These are phyloP conservation scores for Drosophila leonis DNA, from an alignment of 2,888 invertebrate species.

Conservation along the genomic window DNA sequence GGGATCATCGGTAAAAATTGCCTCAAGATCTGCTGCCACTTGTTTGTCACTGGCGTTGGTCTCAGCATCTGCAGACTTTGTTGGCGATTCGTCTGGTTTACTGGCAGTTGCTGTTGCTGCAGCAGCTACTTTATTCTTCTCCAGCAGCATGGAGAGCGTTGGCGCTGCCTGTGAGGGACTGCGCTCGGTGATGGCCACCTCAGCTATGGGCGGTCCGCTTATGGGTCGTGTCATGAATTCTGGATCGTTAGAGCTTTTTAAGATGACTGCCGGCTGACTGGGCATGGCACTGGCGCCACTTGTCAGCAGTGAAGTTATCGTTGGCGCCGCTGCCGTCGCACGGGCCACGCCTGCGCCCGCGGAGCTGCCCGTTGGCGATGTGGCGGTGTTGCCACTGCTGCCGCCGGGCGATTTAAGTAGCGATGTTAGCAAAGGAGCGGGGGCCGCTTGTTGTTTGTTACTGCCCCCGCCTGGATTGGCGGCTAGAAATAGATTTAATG, in stretches of 20 bases:
- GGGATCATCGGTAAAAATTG: slow-evolving; percentile 57
- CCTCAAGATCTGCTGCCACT: slow-evolving; percentile 12
- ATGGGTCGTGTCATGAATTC: slow-evolving; percentile 81
- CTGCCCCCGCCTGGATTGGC: slow-evolving; percentile 26
- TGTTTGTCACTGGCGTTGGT: slow-evolving; percentile 40
- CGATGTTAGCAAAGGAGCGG: slow-evolving; percentile 92
- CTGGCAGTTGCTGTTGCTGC: slow-evolving; percentile 2
- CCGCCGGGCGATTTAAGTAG: slow-evolving; percentile 89
- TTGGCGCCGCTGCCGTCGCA: slow-evolving; percentile 82
- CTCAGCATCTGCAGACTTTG: slow-evolving; percentile 22
- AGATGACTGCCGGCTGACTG: slow-evolving; percentile 72
- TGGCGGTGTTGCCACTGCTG: slow-evolving; percentile 74
- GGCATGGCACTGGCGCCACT: slow-evolving; percentile 76
- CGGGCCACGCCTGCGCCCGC: slow-evolving; percentile 67
- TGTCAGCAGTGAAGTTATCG: slow-evolving; percentile 85
- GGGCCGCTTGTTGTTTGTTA: slow-evolving; percentile 86
- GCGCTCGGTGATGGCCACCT: slow-evolving; percentile 51
- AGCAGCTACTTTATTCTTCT: slow-evolving; percentile 85
- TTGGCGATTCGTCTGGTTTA: slow-evolving; percentile 26
- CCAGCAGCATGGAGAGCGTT: slow-evolving; percentile 90
- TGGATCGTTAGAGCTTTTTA: slow-evolving; percentile 71
- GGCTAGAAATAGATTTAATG: slow-evolving; percentile 12
- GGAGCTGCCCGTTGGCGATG: slow-evolving; percentile 45
- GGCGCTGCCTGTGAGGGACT: slow-evolving; percentile 90
- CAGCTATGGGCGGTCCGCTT: slow-evolving; percentile 81